Percentiles rank a stretch among this genome's conserved stretches.
Conservation (phyloP, 2,888 invertebrate species). For the Cryptocephalus moraei region DNA sequence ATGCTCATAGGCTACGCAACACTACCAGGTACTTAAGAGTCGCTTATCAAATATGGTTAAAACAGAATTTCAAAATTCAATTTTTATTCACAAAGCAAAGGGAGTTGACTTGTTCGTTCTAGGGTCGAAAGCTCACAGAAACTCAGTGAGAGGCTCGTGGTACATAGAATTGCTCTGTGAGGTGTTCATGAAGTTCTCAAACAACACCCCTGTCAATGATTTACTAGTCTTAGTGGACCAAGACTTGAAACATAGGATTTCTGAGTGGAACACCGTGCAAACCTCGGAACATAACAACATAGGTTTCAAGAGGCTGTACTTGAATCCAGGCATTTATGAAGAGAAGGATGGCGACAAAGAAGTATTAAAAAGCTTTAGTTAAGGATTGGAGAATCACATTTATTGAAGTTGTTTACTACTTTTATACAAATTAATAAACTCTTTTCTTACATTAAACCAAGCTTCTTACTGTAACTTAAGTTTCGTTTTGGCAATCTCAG, state of each 20-base stretch:
- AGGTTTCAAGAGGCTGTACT: constrained; percentile 54
- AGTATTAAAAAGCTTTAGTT: constrained; percentile 1
- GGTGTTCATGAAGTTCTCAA: constrained; percentile 52
- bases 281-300: constrained; percentile 52
- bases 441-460: neutral
- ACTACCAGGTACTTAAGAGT: constrained; percentile 37
- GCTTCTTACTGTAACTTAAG: neutral
- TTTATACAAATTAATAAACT: neutral
- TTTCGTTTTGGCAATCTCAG: constrained; percentile 4
- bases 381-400: no score
- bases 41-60: no score
- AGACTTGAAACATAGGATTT: constrained; percentile 36
- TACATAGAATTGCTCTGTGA: constrained; percentile 57
- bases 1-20: constrained; percentile 55
- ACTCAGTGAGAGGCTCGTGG: constrained; percentile 53
- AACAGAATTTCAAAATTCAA: no score
- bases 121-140: constrained; percentile 52
- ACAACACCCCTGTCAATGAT: constrained; percentile 50
- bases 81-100: no score
- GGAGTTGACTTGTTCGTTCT: neutral
- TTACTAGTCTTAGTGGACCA: constrained; percentile 52
- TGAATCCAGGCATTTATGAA: constrained; percentile 55
- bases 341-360: constrained; percentile 18
- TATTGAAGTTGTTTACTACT: neutral
- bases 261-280: constrained; percentile 40